phyloP scores from a whole-genome alignment of 2,113 vertebrate species.

The Pica pica region DNA sequence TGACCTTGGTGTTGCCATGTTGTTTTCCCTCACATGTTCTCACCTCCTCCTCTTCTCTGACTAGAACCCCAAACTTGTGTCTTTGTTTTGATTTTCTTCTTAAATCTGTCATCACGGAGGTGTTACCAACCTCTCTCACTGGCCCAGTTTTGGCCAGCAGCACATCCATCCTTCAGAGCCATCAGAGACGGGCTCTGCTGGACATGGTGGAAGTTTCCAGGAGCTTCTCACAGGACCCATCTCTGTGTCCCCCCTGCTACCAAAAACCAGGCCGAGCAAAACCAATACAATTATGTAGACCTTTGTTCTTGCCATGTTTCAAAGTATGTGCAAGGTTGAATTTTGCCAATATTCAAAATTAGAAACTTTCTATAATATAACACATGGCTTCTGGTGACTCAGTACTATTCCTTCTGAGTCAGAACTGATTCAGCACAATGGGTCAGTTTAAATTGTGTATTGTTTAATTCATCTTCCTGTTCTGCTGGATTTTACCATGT shows the following conservation, averaged over 20 bases:
- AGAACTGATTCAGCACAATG: conserved; percentile 16
- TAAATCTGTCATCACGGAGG: neutral
- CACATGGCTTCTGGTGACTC: neutral
- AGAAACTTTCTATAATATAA: neutral
- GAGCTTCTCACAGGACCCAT: neutral
- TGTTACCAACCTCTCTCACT: neutral
- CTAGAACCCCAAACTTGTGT: neutral
- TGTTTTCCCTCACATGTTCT: neutral
- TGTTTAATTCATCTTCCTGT: neutral
- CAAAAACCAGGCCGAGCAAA: neutral
- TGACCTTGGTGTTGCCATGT: neutral
- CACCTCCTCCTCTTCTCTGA: neutral
- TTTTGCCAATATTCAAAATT: neutral
- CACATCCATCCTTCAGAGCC: neutral
- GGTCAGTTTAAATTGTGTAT: neutral
- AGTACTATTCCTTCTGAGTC: neutral
- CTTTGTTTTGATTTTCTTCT: neutral
- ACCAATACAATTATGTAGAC: neutral
- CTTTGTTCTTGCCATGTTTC: neutral
- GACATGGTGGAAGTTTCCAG: neutral
- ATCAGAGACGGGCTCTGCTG: neutral
- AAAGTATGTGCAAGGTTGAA: neutral
- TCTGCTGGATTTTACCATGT: neutral
- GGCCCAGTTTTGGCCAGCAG: neutral
- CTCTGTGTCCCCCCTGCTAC: neutral